Conservation (phyloP, 2,888 invertebrate genomes). For the Bimastos eiseni region DNA sequence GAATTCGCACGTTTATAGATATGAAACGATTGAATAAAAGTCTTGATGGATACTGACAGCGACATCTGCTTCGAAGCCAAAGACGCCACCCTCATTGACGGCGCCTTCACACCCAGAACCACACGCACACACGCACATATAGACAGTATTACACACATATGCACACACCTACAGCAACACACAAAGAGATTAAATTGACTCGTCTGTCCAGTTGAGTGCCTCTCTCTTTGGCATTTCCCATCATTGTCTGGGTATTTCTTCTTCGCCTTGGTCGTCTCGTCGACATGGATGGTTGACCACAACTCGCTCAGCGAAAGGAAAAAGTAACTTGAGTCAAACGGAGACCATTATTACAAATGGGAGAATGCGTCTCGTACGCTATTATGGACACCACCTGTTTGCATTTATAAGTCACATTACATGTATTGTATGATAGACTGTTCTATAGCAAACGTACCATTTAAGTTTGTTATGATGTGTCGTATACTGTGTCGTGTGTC, state of each 20-base stretch:
- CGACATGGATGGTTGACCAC: background rate
- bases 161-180: no score
- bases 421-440: background rate
- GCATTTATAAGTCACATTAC: background rate
- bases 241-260: no score
- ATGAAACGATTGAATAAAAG: background rate
- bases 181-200: background rate
- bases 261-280: background rate
- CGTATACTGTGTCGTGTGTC: background rate
- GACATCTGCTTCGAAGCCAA: background rate
- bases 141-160: no score
- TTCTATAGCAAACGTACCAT: background rate
- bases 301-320: background rate
- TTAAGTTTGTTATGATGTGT: background rate
- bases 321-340: background rate
- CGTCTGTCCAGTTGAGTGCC: background rate
- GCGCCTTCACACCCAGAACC: background rate
- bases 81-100: background rate
- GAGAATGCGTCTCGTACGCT: no score
- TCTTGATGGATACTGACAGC: background rate
- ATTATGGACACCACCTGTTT: background rate
- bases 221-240: background rate
- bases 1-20: background rate
- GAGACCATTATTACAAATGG: background rate
- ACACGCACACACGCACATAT: background rate